phyloP scores from a whole-genome alignment of 2,888 invertebrate genomes.

The Selenia dentaria region DNA sequence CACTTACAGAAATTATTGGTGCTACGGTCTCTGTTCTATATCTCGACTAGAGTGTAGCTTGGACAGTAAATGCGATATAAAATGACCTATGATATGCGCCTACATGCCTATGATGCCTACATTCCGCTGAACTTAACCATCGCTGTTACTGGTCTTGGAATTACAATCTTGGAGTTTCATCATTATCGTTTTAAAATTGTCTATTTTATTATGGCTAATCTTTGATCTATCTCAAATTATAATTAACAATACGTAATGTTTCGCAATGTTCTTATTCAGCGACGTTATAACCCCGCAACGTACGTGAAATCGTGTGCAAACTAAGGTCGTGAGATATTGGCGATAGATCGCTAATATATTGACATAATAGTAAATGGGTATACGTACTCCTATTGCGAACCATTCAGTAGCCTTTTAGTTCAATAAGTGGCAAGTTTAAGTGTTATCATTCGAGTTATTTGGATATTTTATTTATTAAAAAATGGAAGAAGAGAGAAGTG shows the following conservation, averaged over 20 bases:
- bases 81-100: too few relatives aligned
- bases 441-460: background rate
- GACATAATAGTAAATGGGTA: slow-evolving; percentile 27
- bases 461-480: slow-evolving; percentile 2
- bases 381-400: slow-evolving; percentile 4
- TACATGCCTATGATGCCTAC: too few relatives aligned
- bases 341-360: slow-evolving; percentile 33
- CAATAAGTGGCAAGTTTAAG: background rate
- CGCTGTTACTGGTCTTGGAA: too few relatives aligned
- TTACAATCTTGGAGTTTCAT: too few relatives aligned
- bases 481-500: slow-evolving; percentile 35
- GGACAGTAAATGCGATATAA: too few relatives aligned
- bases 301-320: slow-evolving; percentile 17
- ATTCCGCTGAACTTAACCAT: too few relatives aligned
- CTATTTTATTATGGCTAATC: too few relatives aligned
- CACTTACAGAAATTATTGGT: too few relatives aligned
- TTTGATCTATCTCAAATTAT: too few relatives aligned
- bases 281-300: background rate
- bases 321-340: slow-evolving; percentile 30
- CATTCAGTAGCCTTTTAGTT: slow-evolving; percentile 11
- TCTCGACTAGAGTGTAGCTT: too few relatives aligned
- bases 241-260: background rate
- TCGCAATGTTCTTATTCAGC: slow-evolving; percentile 7
- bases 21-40: too few relatives aligned
- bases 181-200: too few relatives aligned